Conservation (phyloP, 2,113 vertebrate species). For the Trinectes maculatus region DNA sequence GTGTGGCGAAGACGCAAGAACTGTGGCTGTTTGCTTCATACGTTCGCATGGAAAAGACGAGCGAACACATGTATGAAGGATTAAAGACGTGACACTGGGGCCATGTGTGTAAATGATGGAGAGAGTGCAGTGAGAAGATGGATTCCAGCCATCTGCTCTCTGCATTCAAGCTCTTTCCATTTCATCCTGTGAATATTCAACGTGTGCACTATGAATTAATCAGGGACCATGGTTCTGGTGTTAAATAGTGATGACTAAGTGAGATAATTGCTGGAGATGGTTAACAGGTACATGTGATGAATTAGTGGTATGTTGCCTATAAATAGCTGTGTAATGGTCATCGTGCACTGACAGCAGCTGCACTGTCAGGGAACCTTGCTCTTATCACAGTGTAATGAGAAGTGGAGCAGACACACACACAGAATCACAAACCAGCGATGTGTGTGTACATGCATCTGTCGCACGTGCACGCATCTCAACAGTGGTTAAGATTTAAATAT, state of each 20-base stretch:
- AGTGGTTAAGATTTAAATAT: neutral
- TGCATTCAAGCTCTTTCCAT: neutral
- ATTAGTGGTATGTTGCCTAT: conserved; percentile 1
- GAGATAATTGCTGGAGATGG: neutral
- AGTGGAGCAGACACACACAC: neutral
- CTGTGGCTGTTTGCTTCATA: neutral
- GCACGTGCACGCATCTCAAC: neutral
- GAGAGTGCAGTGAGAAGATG: too few species aligned
- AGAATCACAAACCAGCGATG: neutral
- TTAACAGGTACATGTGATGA: conserved; percentile 11
- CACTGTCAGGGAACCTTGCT: neutral
- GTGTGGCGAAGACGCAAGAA: too few species aligned
- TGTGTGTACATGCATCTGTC: too few species aligned
- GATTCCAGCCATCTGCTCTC: neutral
- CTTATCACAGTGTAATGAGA: neutral
- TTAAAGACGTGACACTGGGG: neutral
- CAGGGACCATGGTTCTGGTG: neutral
- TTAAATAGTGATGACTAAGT: neutral
- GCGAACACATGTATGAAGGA: neutral
- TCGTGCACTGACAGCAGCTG: neutral
- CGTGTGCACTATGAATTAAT: neutral
- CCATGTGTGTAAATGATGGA: neutral
- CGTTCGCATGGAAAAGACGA: too few species aligned
- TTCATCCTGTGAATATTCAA: neutral
- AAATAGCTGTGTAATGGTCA: neutral